A percentile compares a stretch with the other conserved stretches of the same genome.
phyloP scores from a whole-genome alignment of 64 coral and sea anemone species.

The Montipora capricornis region DNA sequence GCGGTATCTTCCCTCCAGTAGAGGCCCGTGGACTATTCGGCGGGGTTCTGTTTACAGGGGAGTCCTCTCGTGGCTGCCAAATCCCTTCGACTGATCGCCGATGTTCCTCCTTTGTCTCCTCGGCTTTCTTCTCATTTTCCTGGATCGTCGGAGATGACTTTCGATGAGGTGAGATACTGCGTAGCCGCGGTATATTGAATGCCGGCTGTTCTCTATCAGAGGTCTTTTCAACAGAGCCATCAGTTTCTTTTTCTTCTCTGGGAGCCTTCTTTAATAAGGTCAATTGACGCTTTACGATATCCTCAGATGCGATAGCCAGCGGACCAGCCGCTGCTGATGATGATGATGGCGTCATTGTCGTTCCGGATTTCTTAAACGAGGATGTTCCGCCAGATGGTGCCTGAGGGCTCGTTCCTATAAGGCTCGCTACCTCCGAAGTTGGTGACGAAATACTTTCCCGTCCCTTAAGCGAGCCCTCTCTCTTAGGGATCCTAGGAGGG shows the following conservation, averaged over 20 bases:
- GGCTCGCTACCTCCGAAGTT: neutral
- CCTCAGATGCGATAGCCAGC: constrained; percentile 55
- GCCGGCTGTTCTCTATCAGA: constrained; percentile 25
- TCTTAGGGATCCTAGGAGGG: constrained; percentile 88
- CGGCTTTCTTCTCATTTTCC: constrained; percentile 8
- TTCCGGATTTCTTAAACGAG: constrained; percentile 26
- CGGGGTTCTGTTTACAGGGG: constrained; percentile 5
- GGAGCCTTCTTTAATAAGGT: constrained; percentile 11
- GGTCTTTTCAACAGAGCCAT: constrained; percentile 15
- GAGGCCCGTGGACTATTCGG: constrained; percentile 52
- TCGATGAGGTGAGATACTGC: constrained; percentile 27
- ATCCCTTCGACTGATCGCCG: constrained; percentile 42
- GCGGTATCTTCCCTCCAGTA: constrained; percentile 59
- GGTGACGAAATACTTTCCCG: constrained; percentile 16
- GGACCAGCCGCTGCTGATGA: neutral
- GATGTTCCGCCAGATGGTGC: neutral
- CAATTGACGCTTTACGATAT: constrained; percentile 61
- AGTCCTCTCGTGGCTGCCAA: constrained; percentile 47
- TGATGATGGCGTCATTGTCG: neutral
- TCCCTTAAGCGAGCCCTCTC: constrained; percentile 83
- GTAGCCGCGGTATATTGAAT: neutral
- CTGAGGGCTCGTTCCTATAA: neutral
- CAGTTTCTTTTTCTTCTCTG: constrained; percentile 9
- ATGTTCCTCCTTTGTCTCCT: constrained; percentile 16
- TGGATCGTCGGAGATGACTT: constrained; percentile 12